phyloP scores from a whole-genome alignment of 1,140 invertebrate species.

The Drosophila pandora region DNA sequence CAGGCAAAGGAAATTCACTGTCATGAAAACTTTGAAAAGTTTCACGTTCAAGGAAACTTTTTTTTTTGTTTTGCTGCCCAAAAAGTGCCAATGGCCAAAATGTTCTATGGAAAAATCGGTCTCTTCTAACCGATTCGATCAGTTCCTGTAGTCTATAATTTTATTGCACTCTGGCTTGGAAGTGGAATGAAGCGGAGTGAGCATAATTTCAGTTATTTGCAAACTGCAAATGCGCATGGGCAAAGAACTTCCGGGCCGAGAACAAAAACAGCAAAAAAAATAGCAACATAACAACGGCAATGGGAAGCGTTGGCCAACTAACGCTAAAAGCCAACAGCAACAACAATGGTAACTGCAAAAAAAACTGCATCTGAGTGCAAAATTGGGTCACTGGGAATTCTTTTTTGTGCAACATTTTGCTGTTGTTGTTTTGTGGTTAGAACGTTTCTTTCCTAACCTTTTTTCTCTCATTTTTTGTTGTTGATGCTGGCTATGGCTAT shows the following conservation, averaged over 20 bases:
- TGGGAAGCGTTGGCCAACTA: slow-evolving; percentile 61
- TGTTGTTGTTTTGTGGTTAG: slow-evolving; percentile 48
- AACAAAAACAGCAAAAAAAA: slow-evolving; percentile 29
- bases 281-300: slow-evolving; percentile 12
- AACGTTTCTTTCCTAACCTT: slow-evolving; percentile 57
- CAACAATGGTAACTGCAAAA: slow-evolving; percentile 39
- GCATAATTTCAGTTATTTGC: slow-evolving; percentile 77
- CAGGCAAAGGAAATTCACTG: slow-evolving; percentile 52
- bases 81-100: slow-evolving; percentile 42
- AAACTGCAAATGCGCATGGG: slow-evolving; percentile 71
- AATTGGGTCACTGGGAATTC: slow-evolving; percentile 77
- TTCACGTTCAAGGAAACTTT: slow-evolving; percentile 18
- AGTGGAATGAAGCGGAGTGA: slow-evolving; percentile 28
- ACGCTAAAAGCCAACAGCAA: slow-evolving; percentile 66
- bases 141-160: slow-evolving; percentile 42
- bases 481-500: slow-evolving; percentile 30
- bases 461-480: slow-evolving; percentile 25
- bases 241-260: slow-evolving; percentile 76
- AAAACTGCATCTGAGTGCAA: slow-evolving; percentile 67
- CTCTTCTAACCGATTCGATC: slow-evolving; percentile 26
- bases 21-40: slow-evolving; percentile 25
- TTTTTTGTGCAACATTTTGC: slow-evolving; percentile 60
- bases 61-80: slow-evolving; percentile 9
- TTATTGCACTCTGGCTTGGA: slow-evolving; percentile 25
- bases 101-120: slow-evolving; percentile 26